These are phyloP conservation scores for Eudemis profundana DNA, from an alignment of 2,888 invertebrate species.

Conservation along the genomic window DNA sequence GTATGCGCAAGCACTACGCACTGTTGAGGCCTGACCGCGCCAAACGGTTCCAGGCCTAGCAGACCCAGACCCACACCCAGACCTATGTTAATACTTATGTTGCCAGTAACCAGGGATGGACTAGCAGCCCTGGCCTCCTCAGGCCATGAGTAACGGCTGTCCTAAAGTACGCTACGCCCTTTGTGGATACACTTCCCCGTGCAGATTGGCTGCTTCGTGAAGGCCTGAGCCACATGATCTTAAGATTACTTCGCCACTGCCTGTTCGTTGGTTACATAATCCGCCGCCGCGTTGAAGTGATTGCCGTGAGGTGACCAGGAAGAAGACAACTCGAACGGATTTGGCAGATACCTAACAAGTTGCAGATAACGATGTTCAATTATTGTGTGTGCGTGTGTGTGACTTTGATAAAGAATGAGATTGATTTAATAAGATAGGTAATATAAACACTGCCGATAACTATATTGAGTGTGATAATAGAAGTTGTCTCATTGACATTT, in stretches of 20 bases:
- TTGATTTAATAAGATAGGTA: background rate
- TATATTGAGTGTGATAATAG: background rate
- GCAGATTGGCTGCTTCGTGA: too few relatives aligned
- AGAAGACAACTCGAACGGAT: background rate
- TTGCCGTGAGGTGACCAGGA: background rate
- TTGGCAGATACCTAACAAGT: background rate
- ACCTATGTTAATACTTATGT: too few relatives aligned
- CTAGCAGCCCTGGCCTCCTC: too few relatives aligned
- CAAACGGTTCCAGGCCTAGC: constrained; percentile 59
- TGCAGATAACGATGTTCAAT: background rate
- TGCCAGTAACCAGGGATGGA: too few relatives aligned
- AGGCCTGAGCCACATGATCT: too few relatives aligned
- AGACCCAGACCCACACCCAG: too few relatives aligned
- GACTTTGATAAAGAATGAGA: constrained; percentile 2
- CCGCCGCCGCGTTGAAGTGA: too few relatives aligned
- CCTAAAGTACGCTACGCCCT: too few relatives aligned
- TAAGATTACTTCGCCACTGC: too few relatives aligned
- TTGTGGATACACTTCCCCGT: too few relatives aligned
- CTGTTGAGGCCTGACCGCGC: constrained; percentile 73
- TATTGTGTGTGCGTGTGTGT: constrained; percentile 4
- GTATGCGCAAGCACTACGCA: constrained; percentile 79
- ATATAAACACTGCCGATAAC: constrained; percentile 15
- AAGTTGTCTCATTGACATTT: background rate
- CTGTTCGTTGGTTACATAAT: too few relatives aligned
- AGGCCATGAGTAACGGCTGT: too few relatives aligned